These are phyloP conservation scores for Julus scanicus DNA, from an alignment of 2,888 invertebrate species.

Conservation along the genomic window DNA sequence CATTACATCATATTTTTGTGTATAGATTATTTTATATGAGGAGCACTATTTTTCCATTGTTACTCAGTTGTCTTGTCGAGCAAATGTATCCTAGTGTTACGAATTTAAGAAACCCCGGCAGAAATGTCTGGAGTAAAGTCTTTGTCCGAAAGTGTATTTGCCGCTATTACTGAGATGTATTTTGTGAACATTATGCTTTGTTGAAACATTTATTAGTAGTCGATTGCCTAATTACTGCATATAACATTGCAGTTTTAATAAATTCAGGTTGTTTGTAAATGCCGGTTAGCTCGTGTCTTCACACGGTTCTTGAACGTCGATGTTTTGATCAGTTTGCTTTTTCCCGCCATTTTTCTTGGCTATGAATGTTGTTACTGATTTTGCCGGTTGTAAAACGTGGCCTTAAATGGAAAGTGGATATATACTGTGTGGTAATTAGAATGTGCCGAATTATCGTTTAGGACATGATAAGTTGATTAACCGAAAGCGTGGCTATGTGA, in stretches of 20 bases:
- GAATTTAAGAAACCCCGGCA: neutral
- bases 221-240: neutral
- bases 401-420: no score
- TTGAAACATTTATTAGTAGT: neutral
- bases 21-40: neutral
- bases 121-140: neutral
- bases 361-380: neutral
- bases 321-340: neutral
- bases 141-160: neutral
- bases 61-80: neutral
- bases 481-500: neutral
- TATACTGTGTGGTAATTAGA: no score
- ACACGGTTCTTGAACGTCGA: neutral
- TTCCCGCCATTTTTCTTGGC: neutral
- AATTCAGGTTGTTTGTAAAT: neutral
- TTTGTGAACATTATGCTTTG: neutral
- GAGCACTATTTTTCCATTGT: neutral
- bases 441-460: no score
- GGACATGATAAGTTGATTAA: neutral
- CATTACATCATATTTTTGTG: neutral
- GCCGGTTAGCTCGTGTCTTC: neutral
- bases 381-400: neutral
- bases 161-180: neutral
- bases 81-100: neutral
- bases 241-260: neutral